Conservation (phyloP, 2,797 vertebrate genomes). For the Peromyscus eremicus region DNA sequence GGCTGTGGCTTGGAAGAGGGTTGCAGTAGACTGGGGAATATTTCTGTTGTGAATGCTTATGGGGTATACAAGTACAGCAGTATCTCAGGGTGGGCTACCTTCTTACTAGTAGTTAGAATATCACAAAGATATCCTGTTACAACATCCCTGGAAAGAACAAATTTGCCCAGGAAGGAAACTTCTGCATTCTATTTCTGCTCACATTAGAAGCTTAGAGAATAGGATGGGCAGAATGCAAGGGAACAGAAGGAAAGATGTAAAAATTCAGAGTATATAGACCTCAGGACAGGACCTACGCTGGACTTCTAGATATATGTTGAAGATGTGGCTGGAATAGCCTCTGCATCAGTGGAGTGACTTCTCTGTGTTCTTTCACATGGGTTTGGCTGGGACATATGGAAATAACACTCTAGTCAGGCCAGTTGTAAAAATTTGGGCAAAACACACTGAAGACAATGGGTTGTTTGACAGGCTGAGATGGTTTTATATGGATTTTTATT, state of each 20-base stretch:
- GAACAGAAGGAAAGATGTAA: not conserved
- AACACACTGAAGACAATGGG: conserved; percentile 31
- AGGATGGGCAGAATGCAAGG: not conserved
- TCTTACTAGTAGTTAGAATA: not conserved
- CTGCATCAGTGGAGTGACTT: too few relatives aligned
- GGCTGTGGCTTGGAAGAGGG: not conserved
- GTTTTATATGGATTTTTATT: conserved; percentile 49
- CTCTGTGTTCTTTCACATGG: not conserved
- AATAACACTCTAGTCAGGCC: not conserved
- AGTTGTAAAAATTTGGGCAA: not conserved
- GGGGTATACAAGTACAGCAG: not conserved
- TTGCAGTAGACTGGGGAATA: not conserved
- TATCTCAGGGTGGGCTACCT: not conserved
- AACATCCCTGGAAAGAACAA: not conserved
- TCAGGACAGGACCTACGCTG: not conserved
- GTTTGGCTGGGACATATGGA: not conserved
- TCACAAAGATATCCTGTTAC: not conserved
- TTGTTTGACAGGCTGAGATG: conserved; percentile 40
- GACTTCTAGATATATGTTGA: not conserved
- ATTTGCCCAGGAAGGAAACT: not conserved
- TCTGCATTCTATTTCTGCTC: not conserved
- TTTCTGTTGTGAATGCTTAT: conserved; percentile 31
- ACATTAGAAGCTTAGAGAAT: conserved; percentile 12
- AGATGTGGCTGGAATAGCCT: not conserved
- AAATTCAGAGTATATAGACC: not conserved